Evolutionary conservation across 2,113 vertebrate species (phyloP), one percentile per base, ranked within the genome.

Genomic region (Nibea albiflora): DNA sequence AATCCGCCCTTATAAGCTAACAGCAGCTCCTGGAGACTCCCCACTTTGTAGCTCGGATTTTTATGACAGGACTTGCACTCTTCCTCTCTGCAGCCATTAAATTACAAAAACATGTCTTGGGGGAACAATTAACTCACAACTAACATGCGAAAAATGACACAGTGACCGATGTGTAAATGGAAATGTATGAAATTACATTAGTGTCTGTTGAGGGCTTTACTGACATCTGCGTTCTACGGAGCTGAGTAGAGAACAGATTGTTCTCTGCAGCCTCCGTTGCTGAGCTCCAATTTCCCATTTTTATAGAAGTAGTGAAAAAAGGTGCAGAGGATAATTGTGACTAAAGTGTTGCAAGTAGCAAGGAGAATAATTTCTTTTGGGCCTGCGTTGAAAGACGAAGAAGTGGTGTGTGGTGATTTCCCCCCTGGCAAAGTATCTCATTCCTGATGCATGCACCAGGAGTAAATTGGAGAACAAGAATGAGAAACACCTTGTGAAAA

Each of bases 191-290:
- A 63, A 78, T 86, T 83, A 73, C 80, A 78, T 24, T 73, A 64
- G 28, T 44, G 68, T 73, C 62, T 46, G n/a, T 60, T 17, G 14
- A 65, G 73, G 80, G 35, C 8, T 85, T 83, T 66, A 75, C 28
- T 62, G 70, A 73, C 78, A 74, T 82, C 67, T 84, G 82, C 57
- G 65, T 87, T 89, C 88, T 73, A 89, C 77, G 57, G 68, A 79
- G 73, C 60, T 0, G 10, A 69, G 74, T 81, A 84, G 62, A 62
- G 68, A 76, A 64, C 78, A 61, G 76, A 65, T 78, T 75, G 39
- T 20, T 66, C 54, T 79, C 77, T 50, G 58, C 16, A 4, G 49
- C 68, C 50, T 67, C 66, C 46, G 26, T 20, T 22, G 75, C 72
- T 78, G 60, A 79, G 61, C 66, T 89, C 65, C 53, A 78, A 46